Percentiles rank a stretch among this genome's conserved stretches.
phyloP scores from a whole-genome alignment of 2,797 vertebrate species.

The Poeciliopsis presidionis region DNA sequence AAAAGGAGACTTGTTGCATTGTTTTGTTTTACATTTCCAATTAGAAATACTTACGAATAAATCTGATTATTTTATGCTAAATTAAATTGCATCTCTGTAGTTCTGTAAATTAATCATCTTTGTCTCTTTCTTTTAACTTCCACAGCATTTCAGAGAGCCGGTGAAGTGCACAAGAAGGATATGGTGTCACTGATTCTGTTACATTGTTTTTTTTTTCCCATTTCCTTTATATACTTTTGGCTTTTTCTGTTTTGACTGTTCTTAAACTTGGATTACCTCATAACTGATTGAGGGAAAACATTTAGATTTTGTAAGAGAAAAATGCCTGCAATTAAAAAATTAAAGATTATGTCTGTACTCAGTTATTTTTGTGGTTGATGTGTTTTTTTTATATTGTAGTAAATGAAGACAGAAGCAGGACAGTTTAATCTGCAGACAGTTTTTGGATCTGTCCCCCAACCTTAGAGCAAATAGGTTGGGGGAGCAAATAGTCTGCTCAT shows the following conservation, averaged over 20 bases:
- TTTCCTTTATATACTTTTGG: not conserved
- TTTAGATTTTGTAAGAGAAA: slow-evolving; percentile 42
- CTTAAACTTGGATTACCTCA: not conserved
- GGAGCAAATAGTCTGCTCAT: slow-evolving; percentile 53
- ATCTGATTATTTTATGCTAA: not conserved
- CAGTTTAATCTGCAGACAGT: not conserved
- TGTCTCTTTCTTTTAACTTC: not conserved
- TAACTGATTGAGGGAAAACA: slow-evolving; percentile 6
- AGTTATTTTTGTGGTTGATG: slow-evolving; percentile 29
- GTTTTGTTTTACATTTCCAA: not conserved
- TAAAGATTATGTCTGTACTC: slow-evolving; percentile 38
- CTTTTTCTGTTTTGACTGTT: slow-evolving; percentile 26
- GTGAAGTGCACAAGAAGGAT: slow-evolving; percentile 9
- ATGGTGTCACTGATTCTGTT: not conserved
- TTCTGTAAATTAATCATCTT: not conserved
- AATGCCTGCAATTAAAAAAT: slow-evolving; percentile 31
- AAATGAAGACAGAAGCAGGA: not conserved
- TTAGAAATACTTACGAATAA: not conserved
- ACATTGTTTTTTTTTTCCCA: not conserved
- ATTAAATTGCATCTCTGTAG: not conserved
- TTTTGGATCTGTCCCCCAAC: slow-evolving; percentile 42
- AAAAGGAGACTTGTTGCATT: not conserved
- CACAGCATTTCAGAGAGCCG: slow-evolving; percentile 49
- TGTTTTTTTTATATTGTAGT: not conserved
- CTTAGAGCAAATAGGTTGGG: too few species aligned